These are phyloP conservation scores for Spatulosminthurus flaviceps DNA, from an alignment of 2,888 invertebrate species.

Conservation along the genomic window DNA sequence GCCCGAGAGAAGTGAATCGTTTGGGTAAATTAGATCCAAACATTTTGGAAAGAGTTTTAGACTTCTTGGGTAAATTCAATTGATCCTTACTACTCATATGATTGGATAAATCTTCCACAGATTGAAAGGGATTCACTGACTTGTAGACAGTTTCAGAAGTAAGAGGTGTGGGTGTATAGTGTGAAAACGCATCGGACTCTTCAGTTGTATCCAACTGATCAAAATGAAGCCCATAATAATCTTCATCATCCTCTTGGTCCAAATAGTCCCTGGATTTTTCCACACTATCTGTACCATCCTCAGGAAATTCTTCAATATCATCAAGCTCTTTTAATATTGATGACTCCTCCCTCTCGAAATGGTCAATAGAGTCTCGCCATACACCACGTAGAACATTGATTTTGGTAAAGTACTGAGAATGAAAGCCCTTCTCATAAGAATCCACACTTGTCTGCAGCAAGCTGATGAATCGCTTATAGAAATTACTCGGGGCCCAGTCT, in stretches of 20 bases:
- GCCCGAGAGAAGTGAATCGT: conserved; percentile 49
- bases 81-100: background rate
- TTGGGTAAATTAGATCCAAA: conserved; percentile 54
- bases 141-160: conserved; percentile 55
- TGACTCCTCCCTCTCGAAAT: conserved; percentile 47
- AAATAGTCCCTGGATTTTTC: conserved; percentile 56
- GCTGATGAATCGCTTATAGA: conserved; percentile 55
- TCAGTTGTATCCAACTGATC: conserved; percentile 57
- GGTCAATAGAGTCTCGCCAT: conserved; percentile 46
- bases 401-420: conserved; percentile 60
- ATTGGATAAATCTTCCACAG: conserved; percentile 26
- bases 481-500: conserved; percentile 60
- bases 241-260: conserved; percentile 57
- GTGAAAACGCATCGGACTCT: conserved; percentile 15
- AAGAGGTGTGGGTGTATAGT: conserved; percentile 33
- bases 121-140: conserved; percentile 51
- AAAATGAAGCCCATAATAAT: conserved; percentile 57
- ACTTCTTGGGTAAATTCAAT: conserved; percentile 33
- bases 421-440: conserved; percentile 59
- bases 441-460: conserved; percentile 55
- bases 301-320: conserved; percentile 53
- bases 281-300: conserved; percentile 38
- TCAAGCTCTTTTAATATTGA: conserved; percentile 53
- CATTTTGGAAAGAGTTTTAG: conserved; percentile 56
- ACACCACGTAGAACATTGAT: conserved; percentile 58